A percentile compares a stretch with the other conserved stretches of the same genome.
These are phyloP conservation scores for Hyperoplus lanceolatus DNA, from an alignment of 2,797 vertebrate genomes.

Conservation along the genomic window DNA sequence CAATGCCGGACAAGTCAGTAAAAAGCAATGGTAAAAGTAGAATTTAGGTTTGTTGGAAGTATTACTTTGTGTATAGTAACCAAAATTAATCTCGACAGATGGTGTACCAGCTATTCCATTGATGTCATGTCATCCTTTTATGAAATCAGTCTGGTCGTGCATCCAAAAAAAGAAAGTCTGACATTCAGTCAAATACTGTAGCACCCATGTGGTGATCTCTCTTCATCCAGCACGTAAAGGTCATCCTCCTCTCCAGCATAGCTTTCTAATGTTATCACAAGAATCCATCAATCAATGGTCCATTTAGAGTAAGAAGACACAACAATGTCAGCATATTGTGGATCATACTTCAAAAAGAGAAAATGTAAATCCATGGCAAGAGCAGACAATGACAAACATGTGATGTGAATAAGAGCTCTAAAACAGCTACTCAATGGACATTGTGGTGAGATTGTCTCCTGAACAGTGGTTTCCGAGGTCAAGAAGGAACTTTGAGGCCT, in stretches of 20 bases:
- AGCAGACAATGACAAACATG: background rate
- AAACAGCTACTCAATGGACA: background rate
- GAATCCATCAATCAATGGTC: constrained; percentile 20
- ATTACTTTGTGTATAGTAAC: background rate
- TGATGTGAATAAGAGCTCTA: background rate
- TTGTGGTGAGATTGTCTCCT: background rate
- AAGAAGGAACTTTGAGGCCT: background rate
- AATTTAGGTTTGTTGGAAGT: background rate
- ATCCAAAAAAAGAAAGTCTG: constrained; percentile 5
- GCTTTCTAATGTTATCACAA: constrained; percentile 12
- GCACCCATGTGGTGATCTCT: constrained; percentile 35
- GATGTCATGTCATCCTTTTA: constrained; percentile 1
- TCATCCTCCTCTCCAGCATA: constrained; percentile 34
- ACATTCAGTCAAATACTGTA: constrained; percentile 24
- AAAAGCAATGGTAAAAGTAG: background rate
- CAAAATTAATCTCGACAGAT: constrained; percentile 1
- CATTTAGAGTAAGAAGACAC: constrained; percentile 13
- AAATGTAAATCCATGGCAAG: background rate
- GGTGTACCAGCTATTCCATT: background rate
- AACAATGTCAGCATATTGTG: background rate
- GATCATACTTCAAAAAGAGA: background rate
- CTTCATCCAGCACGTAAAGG: constrained; percentile 44
- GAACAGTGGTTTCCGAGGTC: background rate
- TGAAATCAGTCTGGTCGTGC: background rate
- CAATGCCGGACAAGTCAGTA: background rate